Conservation (phyloP, 2,797 vertebrate genomes). For the Gymnodraco acuticeps region DNA sequence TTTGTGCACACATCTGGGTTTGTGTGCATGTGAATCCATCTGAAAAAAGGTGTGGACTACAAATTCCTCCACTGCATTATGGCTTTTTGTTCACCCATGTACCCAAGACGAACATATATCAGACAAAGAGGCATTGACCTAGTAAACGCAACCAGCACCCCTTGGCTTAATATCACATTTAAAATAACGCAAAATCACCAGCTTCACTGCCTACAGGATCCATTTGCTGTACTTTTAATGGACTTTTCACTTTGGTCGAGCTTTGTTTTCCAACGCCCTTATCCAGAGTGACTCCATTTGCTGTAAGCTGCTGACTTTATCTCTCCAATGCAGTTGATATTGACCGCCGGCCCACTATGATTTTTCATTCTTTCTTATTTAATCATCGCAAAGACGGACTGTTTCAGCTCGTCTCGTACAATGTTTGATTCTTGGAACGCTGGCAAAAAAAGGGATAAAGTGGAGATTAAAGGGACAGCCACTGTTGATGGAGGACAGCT, state of each 20-base stretch:
- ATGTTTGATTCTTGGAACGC: slow-evolving; percentile 38
- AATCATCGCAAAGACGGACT: slow-evolving; percentile 46
- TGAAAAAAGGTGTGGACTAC: slow-evolving; percentile 8
- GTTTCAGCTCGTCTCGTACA: slow-evolving; percentile 9
- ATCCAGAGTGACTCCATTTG: slow-evolving; percentile 46
- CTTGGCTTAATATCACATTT: slow-evolving; percentile 57
- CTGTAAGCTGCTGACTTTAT: slow-evolving; percentile 48
- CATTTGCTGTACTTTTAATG: slow-evolving; percentile 30
- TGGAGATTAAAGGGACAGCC: slow-evolving; percentile 35
- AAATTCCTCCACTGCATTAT: slow-evolving; percentile 8
- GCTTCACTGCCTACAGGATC: slow-evolving; percentile 27
- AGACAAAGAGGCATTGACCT: slow-evolving; percentile 49
- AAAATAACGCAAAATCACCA: slow-evolving; percentile 64
- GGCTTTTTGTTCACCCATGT: not conserved
- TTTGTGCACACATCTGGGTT: slow-evolving; percentile 34
- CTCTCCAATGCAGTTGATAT: slow-evolving; percentile 36
- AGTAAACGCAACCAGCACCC: slow-evolving; percentile 54
- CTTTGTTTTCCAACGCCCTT: slow-evolving; percentile 27
- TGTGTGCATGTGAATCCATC: slow-evolving; percentile 36
- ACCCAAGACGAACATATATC: slow-evolving; percentile 19
- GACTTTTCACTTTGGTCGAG: slow-evolving; percentile 43
- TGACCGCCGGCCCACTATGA: slow-evolving; percentile 31
- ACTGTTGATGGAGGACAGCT: slow-evolving; percentile 45
- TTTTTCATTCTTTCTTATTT: slow-evolving; percentile 37
- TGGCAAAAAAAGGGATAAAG: slow-evolving; percentile 27